phyloP scores from a whole-genome alignment of 2,888 invertebrate species.

The Ichneumoninae sp. region DNA sequence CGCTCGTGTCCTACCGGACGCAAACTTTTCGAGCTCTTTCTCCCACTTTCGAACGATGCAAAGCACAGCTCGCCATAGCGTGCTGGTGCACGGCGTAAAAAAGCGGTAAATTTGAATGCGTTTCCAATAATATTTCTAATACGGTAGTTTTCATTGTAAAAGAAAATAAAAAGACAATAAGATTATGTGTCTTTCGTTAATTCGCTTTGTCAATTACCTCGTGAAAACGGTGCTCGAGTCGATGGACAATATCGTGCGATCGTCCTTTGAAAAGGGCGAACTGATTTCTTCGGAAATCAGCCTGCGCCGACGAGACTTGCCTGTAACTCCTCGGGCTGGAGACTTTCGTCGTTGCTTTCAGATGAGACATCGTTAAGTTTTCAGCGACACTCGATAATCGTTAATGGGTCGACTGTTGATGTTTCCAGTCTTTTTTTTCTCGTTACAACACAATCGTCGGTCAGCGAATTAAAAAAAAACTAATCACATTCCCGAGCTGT shows the following conservation, averaged over 20 bases:
- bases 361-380: constrained; percentile 61
- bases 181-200: neutral
- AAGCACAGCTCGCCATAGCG: neutral
- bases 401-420: neutral
- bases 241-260: constrained; percentile 72
- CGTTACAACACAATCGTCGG: neutral
- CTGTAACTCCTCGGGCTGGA: constrained; percentile 65
- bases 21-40: constrained; percentile 32
- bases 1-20: constrained; percentile 36
- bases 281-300: constrained; percentile 76
- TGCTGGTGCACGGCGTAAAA: neutral
- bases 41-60: constrained; percentile 24
- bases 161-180: neutral
- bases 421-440: neutral
- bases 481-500: neutral
- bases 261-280: constrained; percentile 76
- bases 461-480: neutral
- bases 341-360: constrained; percentile 48
- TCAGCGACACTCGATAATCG: neutral
- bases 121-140: neutral
- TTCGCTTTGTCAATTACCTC: constrained; percentile 75
- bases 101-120: neutral
- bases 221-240: constrained; percentile 79
- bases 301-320: constrained; percentile 73
- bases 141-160: neutral